phyloP scores from a whole-genome alignment of 2,113 vertebrate genomes.

The Limnothrissa miodon region DNA sequence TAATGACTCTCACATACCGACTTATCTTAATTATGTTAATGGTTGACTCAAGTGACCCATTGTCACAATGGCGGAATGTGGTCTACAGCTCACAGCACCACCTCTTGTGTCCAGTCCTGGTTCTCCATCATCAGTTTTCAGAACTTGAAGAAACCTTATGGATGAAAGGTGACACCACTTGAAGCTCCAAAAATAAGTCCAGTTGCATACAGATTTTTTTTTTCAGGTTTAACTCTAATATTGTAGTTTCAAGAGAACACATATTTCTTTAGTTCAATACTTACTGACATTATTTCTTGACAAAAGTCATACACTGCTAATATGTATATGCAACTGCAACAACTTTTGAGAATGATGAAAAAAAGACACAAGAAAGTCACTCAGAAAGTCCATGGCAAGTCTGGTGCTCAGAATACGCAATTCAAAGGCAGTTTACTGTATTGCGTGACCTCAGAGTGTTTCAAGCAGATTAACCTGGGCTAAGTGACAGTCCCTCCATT shows the following conservation, averaged over 20 bases:
- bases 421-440: not conserved
- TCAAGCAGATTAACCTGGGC: conserved; percentile 31
- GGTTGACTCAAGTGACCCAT: no score
- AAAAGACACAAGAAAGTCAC: conserved; percentile 11
- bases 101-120: no score
- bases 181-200: no score
- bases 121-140: no score
- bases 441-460: not conserved
- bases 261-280: not conserved
- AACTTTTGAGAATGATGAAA: not conserved
- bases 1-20: no score
- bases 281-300: not conserved
- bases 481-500: conserved; percentile 28
- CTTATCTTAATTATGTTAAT: no score
- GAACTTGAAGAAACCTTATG: no score
- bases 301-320: not conserved
- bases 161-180: no score
- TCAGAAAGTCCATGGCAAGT: not conserved
- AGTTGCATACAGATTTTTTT: no score
- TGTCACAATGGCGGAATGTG: no score
- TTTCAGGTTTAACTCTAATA: no score
- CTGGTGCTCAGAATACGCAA: not conserved
- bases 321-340: not conserved
- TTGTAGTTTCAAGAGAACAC: not conserved
- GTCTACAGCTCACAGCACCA: no score